Percentiles rank a stretch among this genome's conserved stretches.
These are phyloP conservation scores for Sphinx pinastri DNA, from an alignment of 2,888 invertebrate species.

Conservation along the genomic window DNA sequence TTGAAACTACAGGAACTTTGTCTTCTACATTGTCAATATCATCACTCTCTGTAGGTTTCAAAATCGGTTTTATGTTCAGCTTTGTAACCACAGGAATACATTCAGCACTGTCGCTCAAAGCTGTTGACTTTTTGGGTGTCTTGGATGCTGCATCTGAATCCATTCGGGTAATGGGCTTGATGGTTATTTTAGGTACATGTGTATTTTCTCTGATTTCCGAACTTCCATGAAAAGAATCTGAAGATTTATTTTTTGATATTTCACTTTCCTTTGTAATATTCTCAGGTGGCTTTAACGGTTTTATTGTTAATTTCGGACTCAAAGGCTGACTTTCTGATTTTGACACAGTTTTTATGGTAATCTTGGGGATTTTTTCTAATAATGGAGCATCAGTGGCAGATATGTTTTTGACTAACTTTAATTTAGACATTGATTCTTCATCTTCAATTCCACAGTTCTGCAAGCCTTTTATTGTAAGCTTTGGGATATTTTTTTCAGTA, in stretches of 20 bases:
- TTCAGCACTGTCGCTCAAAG: conserved; percentile 60
- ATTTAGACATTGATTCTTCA: conserved; percentile 63
- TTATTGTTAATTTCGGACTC: conserved; percentile 80
- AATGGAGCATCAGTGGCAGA: conserved; percentile 57
- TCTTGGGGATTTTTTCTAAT: conserved; percentile 72
- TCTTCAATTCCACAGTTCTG: conserved; percentile 66
- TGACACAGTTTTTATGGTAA: conserved; percentile 73
- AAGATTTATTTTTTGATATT: conserved; percentile 59
- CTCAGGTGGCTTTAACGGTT: conserved; percentile 73
- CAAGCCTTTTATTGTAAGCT: conserved; percentile 73
- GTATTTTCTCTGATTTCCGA: conserved; percentile 64
- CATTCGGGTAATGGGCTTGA: conserved; percentile 75
- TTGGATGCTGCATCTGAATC: conserved; percentile 55
- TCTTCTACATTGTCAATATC: conserved; percentile 63
- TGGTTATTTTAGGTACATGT: conserved; percentile 84
- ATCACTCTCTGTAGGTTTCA: conserved; percentile 69
- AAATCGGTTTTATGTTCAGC: conserved; percentile 76
- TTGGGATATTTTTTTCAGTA: conserved; percentile 75
- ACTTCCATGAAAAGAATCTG: conserved; percentile 56
- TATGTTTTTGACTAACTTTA: conserved; percentile 71
- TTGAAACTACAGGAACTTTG: conserved; percentile 80
- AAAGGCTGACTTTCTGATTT: conserved; percentile 70
- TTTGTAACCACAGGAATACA: conserved; percentile 74
- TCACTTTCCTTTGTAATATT: conserved; percentile 51
- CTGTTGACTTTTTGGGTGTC: conserved; percentile 54